Evolutionary conservation across 2,888 invertebrate species (phyloP).

Genomic region (Bellardia bayeri): DNA sequence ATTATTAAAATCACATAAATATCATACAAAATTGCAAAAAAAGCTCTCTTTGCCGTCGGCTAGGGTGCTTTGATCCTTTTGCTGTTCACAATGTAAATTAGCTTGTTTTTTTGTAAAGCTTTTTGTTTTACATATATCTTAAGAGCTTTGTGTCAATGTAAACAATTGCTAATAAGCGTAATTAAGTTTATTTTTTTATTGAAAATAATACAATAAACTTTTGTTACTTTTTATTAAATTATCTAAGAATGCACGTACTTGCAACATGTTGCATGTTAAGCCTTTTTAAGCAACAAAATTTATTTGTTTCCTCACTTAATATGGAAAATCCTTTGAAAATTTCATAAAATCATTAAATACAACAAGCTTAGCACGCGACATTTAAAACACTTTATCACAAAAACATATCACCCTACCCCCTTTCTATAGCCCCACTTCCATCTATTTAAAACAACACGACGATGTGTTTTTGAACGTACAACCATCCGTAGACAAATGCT

Average conservation of each 20-base stretch:
- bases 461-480: not conserved
- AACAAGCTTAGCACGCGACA: constrained; percentile 73
- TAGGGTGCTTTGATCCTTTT: constrained; percentile 48
- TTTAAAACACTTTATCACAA: constrained; percentile 72
- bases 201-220: constrained; percentile 32
- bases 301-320: constrained; percentile 54
- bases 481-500: constrained; percentile 63
- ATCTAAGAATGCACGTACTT: constrained; percentile 70
- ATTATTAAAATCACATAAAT: no score
- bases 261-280: constrained; percentile 73
- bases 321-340: constrained; percentile 71
- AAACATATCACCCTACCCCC: constrained; percentile 28
- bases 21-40: not conserved
- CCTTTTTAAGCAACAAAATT: constrained; percentile 37
- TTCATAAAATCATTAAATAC: constrained; percentile 72
- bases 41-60: constrained; percentile 1
- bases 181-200: constrained; percentile 58
- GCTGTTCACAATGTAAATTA: constrained; percentile 39
- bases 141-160: constrained; percentile 26
- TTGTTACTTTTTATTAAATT: constrained; percentile 36
- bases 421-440: not conserved
- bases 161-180: constrained; percentile 65
- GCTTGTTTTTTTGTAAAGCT: constrained; percentile 3
- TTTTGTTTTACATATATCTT: not conserved
- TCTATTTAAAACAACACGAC: constrained; percentile 8